A percentile compares a stretch with the other conserved stretches of the same genome.
Evolutionary conservation across 2,888 invertebrate species (phyloP).

Genomic region (Miltochrista miniata): DNA sequence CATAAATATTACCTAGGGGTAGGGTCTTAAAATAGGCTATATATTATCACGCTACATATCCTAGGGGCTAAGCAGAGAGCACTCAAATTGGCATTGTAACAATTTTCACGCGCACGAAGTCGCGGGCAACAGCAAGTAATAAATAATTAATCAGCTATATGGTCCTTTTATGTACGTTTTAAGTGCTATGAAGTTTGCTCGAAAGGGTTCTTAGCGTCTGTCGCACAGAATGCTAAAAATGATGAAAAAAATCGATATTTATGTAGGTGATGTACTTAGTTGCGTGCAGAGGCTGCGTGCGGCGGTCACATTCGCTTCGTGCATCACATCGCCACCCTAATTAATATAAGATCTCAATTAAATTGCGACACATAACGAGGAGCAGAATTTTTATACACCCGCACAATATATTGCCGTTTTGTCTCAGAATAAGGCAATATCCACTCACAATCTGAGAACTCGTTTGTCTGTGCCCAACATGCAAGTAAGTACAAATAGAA

Average conservation of each 20-base stretch:
- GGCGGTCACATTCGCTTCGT: constrained; percentile 73
- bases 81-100: too few relatives aligned
- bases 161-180: too few relatives aligned
- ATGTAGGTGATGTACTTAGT: constrained; percentile 49
- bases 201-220: constrained; percentile 25
- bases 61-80: too few relatives aligned
- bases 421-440: constrained; percentile 69
- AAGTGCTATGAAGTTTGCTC: constrained; percentile 9
- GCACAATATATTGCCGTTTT: constrained; percentile 65
- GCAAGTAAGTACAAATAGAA: constrained; percentile 50
- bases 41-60: too few relatives aligned
- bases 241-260: constrained; percentile 41
- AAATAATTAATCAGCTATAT: constrained; percentile 33
- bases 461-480: constrained; percentile 61
- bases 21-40: too few relatives aligned
- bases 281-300: constrained; percentile 79
- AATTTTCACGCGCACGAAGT: too few relatives aligned
- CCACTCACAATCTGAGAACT: constrained; percentile 65
- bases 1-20: too few relatives aligned
- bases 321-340: constrained; percentile 78
- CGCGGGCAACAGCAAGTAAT: too few relatives aligned
- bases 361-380: constrained; percentile 80
- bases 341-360: constrained; percentile 85
- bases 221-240: constrained; percentile 39
- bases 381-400: constrained; percentile 71